phyloP scores from a whole-genome alignment of 2,113 vertebrate species.

The Solea senegalensis region DNA sequence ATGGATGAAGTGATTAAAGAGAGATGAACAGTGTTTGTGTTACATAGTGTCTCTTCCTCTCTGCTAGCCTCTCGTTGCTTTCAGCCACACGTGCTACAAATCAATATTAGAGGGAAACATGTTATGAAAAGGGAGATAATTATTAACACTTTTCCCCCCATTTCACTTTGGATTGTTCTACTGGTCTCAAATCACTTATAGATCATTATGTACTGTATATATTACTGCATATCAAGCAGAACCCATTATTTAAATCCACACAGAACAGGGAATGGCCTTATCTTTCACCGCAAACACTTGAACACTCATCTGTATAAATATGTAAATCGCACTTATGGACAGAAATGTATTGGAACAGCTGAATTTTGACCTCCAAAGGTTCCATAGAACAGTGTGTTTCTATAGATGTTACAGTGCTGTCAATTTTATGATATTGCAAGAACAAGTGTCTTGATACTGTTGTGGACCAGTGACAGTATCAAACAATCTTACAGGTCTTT shows the following conservation, averaged over 20 bases:
- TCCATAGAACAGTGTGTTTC: background rate
- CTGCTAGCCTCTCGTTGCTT: constrained; percentile 5
- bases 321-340: constrained; percentile 15
- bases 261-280: background rate
- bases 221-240: constrained; percentile 4
- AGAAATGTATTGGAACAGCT: constrained; percentile 23
- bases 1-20: constrained; percentile 22
- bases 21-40: constrained; percentile 8
- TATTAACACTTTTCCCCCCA: constrained; percentile 22
- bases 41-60: constrained; percentile 13
- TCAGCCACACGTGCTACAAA: constrained; percentile 7
- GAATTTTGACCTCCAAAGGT: background rate
- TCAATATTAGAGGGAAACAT: constrained; percentile 33
- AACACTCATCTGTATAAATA: background rate
- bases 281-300: background rate
- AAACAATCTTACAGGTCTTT: no score
- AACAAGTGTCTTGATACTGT: background rate
- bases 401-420: no score
- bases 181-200: background rate
- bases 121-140: constrained; percentile 17
- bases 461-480: no score
- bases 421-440: no score
- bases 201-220: constrained; percentile 1
- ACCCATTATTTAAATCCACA: background rate
- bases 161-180: constrained; percentile 5